A percentile compares a stretch with the other conserved stretches of the same genome.
Conservation (phyloP, 2,888 invertebrate species). For the Aphodius granarius region DNA sequence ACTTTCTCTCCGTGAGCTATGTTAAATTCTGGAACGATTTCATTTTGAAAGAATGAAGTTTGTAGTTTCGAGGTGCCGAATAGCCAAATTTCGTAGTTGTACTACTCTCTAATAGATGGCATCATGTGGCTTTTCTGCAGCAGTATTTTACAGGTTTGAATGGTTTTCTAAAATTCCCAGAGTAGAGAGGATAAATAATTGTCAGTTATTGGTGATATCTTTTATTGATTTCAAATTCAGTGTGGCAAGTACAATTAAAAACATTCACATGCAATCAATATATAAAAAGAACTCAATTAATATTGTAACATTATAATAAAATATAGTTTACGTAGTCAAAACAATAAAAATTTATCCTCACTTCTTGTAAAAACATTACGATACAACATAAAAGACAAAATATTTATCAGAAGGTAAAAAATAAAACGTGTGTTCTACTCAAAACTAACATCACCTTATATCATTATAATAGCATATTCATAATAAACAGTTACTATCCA, state of each 20-base stretch:
- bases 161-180: too few species aligned
- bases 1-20: neutral
- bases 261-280: neutral
- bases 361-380: neutral
- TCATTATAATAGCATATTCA: neutral
- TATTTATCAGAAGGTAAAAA: neutral
- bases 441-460: constrained; percentile 1
- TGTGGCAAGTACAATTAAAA: constrained; percentile 38
- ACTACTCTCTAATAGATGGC: neutral
- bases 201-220: constrained; percentile 33
- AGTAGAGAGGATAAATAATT: neutral
- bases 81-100: neutral
- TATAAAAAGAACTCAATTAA: neutral
- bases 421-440: constrained; percentile 7
- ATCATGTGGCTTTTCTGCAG: too few species aligned
- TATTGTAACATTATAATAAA: neutral
- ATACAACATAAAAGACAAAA: neutral
- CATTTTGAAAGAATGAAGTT: neutral
- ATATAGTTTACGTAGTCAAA: neutral
- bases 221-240: constrained; percentile 54
- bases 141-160: too few species aligned
- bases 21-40: neutral
- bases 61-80: neutral
- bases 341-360: neutral
- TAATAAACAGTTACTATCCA: neutral